Conservation (phyloP, 2,113 vertebrate genomes). For the Catharus fuscescens region DNA sequence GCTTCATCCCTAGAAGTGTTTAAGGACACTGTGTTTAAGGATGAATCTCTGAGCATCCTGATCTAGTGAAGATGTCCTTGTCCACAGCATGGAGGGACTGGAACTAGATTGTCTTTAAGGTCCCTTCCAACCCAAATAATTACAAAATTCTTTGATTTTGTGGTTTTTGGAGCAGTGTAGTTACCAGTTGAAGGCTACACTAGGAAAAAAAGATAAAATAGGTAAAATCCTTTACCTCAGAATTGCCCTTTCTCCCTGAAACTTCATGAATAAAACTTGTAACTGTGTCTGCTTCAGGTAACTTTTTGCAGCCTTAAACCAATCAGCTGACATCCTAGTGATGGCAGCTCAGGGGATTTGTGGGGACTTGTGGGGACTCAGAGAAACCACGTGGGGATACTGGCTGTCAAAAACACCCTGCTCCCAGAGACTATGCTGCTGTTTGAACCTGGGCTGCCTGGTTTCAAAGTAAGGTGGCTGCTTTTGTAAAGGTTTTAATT, state of each 20-base stretch:
- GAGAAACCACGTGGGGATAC: rapidly evolving
- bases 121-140: neutral
- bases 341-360: rapidly evolving
- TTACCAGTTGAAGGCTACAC: neutral
- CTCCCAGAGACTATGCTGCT: neutral
- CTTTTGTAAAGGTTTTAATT: neutral
- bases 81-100: neutral
- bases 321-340: neutral
- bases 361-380: rapidly evolving
- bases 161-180: neutral
- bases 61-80: neutral
- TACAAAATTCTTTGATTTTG: neutral
- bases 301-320: neutral
- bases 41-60: neutral
- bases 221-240: neutral
- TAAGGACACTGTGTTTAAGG: neutral
- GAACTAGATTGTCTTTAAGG: neutral
- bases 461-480: neutral
- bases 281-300: neutral
- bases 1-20: neutral
- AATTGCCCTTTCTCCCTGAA: neutral
- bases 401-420: neutral
- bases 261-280: neutral
- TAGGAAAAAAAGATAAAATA: neutral
- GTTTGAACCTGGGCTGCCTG: neutral